Conservation (phyloP, 1,140 invertebrate species). For the Drosophila lowei region DNA sequence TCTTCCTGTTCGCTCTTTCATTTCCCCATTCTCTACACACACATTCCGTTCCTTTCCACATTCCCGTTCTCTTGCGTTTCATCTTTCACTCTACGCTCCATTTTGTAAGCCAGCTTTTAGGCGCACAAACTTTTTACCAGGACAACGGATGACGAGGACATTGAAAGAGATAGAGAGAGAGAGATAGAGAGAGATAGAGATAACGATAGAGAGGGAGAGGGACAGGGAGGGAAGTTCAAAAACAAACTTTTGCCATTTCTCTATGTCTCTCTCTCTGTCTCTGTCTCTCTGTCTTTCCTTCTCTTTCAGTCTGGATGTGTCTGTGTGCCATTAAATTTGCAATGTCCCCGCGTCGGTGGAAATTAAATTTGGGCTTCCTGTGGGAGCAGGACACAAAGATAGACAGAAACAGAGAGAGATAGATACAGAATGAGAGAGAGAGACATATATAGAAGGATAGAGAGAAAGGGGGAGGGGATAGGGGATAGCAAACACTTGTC, state of each 20-base stretch:
- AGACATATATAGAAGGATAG: neutral
- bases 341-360: slow-evolving; percentile 34
- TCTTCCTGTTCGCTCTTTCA: neutral
- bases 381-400: slow-evolving; percentile 49
- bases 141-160: too few species aligned
- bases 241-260: neutral
- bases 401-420: slow-evolving; percentile 16
- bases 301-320: slow-evolving; percentile 20
- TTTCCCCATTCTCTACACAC: too few species aligned
- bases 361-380: slow-evolving; percentile 70
- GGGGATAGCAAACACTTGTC: neutral
- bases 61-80: too few species aligned
- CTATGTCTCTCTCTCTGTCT: neutral
- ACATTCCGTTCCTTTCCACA: too few species aligned
- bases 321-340: slow-evolving; percentile 73
- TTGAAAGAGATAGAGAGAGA: too few species aligned
- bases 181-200: too few species aligned
- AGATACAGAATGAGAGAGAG: neutral
- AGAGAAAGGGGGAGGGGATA: neutral
- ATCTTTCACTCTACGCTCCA: too few species aligned
- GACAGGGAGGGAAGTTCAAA: too few species aligned
- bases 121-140: too few species aligned
- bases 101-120: too few species aligned
- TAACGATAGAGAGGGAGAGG: too few species aligned
- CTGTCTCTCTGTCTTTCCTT: neutral